Conservation (phyloP, 2,113 vertebrate species). For the Thermophis baileyi region DNA sequence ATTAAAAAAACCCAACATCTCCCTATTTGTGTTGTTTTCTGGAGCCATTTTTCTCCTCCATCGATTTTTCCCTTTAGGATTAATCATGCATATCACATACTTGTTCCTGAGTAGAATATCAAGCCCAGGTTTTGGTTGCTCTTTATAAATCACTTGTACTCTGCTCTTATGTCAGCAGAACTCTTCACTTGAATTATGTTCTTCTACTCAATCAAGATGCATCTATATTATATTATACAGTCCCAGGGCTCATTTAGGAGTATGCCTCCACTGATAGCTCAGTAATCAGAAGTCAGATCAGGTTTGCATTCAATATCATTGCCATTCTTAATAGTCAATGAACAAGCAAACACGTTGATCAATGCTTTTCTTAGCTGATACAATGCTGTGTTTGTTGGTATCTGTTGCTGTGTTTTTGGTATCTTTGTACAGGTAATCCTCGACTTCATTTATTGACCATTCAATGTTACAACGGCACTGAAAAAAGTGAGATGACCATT, state of each 20-base stretch:
- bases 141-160: slow-evolving; percentile 54
- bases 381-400: background rate
- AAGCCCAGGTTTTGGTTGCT: slow-evolving; percentile 28
- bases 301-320: background rate
- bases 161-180: slow-evolving; percentile 53
- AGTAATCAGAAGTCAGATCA: background rate
- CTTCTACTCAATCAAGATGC: slow-evolving; percentile 48
- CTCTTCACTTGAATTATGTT: slow-evolving; percentile 44
- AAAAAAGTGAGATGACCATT: too few species aligned
- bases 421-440: background rate
- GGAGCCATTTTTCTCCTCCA: background rate
- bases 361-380: background rate
- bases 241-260: slow-evolving; percentile 3
- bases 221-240: slow-evolving; percentile 46
- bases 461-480: too few species aligned
- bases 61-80: background rate
- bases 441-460: too few species aligned
- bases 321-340: background rate
- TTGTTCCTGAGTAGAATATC: slow-evolving; percentile 25
- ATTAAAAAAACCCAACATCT: background rate
- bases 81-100: slow-evolving; percentile 29
- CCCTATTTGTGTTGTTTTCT: background rate
- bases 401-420: background rate
- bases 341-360: background rate
- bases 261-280: slow-evolving; percentile 5